Percentiles rank a stretch among this genome's conserved stretches.
phyloP scores from a whole-genome alignment of 2,113 vertebrate species.

The Thryonomys swinderianus region DNA sequence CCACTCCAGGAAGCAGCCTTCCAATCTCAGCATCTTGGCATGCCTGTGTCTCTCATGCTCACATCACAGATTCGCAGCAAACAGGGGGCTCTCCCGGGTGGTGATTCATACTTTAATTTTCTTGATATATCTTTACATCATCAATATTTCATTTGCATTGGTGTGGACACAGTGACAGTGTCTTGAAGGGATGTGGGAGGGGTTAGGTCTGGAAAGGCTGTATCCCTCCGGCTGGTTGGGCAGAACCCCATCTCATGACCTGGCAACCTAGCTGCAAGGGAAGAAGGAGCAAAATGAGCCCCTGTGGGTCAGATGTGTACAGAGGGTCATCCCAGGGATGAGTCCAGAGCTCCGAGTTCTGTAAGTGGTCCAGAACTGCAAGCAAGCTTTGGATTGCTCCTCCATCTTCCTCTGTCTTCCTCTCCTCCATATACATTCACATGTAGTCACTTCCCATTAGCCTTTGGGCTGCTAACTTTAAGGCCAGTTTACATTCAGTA shows the following conservation, averaged over 20 bases:
- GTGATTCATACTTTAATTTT: background rate
- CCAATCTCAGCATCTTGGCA: background rate
- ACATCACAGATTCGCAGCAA: background rate
- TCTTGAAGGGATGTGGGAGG: background rate
- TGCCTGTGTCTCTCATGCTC: background rate
- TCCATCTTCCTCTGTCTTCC: background rate
- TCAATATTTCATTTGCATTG: background rate
- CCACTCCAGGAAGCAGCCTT: background rate
- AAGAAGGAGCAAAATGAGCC: background rate
- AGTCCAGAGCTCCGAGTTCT: too few species aligned
- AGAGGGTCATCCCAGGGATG: background rate
- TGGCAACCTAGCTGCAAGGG: background rate
- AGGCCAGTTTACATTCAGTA: background rate
- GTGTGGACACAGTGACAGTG: background rate
- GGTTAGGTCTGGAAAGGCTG: background rate
- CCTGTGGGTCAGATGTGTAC: background rate
- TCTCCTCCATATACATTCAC: rapidly evolving
- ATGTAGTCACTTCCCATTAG: background rate
- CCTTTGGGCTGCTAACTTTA: slow-evolving; percentile 3
- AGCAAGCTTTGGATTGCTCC: background rate
- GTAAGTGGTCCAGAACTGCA: background rate
- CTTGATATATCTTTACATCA: background rate
- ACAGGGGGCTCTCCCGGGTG: background rate
- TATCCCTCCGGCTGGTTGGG: background rate
- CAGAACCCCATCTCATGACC: background rate